phyloP scores from a whole-genome alignment of 2,113 vertebrate species.

The Camarhynchus parvulus region DNA sequence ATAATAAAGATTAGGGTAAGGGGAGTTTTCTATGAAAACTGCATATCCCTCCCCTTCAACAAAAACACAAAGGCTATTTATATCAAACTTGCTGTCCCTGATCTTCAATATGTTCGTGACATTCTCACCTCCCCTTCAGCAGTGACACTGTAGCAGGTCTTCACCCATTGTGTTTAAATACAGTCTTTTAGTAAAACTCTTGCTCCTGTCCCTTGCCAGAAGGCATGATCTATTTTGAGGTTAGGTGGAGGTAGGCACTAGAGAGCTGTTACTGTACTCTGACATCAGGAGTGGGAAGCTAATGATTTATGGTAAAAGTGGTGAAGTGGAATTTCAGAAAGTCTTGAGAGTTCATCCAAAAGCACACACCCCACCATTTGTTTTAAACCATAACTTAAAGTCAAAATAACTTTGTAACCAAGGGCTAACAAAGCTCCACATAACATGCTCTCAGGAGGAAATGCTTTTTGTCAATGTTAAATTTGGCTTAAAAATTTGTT shows the following conservation, averaged over 20 bases:
- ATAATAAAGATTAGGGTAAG: not conserved
- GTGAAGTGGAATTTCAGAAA: not conserved
- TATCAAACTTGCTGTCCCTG: not conserved
- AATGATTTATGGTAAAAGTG: constrained; percentile 45
- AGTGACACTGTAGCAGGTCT: constrained; percentile 41
- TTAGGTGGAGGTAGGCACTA: constrained; percentile 41
- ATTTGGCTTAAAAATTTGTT: not conserved
- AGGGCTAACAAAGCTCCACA: not conserved
- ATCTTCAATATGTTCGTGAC: constrained; percentile 25
- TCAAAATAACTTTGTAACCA: not conserved
- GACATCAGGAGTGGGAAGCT: constrained; percentile 66
- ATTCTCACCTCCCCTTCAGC: constrained; percentile 64
- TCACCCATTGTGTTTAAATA: constrained; percentile 50
- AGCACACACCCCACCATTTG: not conserved
- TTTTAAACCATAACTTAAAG: not conserved
- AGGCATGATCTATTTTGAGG: constrained; percentile 60
- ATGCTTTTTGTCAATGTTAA: not conserved
- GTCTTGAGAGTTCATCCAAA: not conserved
- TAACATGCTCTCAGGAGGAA: not conserved
- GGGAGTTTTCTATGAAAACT: not conserved
- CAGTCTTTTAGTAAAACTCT: constrained; percentile 21
- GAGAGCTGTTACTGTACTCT: constrained; percentile 36
- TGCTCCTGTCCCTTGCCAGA: constrained; percentile 45
- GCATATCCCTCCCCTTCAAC: not conserved
- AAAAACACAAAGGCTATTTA: not conserved